Conservation (phyloP, 2,888 invertebrate genomes). For the Coelogynopora nodosa region DNA sequence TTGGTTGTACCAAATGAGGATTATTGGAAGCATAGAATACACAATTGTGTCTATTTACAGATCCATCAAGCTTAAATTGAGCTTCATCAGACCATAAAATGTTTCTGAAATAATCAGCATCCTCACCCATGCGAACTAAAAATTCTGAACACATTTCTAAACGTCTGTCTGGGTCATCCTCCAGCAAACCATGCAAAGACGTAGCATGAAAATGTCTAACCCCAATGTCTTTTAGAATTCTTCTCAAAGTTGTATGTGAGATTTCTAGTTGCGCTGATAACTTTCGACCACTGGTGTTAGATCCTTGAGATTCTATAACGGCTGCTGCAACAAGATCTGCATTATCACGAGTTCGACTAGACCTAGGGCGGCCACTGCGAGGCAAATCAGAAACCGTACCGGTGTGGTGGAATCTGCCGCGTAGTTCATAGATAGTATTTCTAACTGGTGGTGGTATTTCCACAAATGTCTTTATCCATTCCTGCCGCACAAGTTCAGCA, state of each 20-base stretch:
- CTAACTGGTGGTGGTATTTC: slow-evolving; percentile 27
- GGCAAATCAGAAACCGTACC: slow-evolving; percentile 26
- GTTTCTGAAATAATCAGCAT: slow-evolving; percentile 28
- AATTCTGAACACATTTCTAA: slow-evolving; percentile 28
- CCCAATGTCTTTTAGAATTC: slow-evolving; percentile 20
- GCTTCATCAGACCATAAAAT: slow-evolving; percentile 28
- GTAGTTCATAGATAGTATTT: slow-evolving; percentile 11
- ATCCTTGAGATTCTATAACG: slow-evolving; percentile 28
- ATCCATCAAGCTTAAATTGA: slow-evolving; percentile 23
- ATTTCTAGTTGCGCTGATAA: slow-evolving; percentile 27
- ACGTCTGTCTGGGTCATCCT: slow-evolving; percentile 28
- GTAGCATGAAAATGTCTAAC: slow-evolving; percentile 17
- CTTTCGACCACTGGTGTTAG: slow-evolving; percentile 20
- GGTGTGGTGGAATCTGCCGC: slow-evolving; percentile 19
- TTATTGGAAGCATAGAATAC: slow-evolving; percentile 28
- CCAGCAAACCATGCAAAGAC: slow-evolving; percentile 22
- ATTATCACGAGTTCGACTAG: slow-evolving; percentile 28
- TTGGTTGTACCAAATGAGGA: slow-evolving; percentile 31
- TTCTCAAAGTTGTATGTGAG: slow-evolving; percentile 4
- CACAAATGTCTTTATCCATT: slow-evolving; percentile 28
- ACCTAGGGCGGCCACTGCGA: slow-evolving; percentile 23
- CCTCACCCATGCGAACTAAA: slow-evolving; percentile 29
- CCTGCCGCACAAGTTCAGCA: slow-evolving; percentile 21
- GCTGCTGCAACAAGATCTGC: slow-evolving; percentile 21
- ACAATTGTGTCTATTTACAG: slow-evolving; percentile 31